Evolutionary conservation across 2,797 vertebrate species (phyloP), one percentile per base, ranked within the genome.

Genomic region (Halcyon chelicuti): DNA sequence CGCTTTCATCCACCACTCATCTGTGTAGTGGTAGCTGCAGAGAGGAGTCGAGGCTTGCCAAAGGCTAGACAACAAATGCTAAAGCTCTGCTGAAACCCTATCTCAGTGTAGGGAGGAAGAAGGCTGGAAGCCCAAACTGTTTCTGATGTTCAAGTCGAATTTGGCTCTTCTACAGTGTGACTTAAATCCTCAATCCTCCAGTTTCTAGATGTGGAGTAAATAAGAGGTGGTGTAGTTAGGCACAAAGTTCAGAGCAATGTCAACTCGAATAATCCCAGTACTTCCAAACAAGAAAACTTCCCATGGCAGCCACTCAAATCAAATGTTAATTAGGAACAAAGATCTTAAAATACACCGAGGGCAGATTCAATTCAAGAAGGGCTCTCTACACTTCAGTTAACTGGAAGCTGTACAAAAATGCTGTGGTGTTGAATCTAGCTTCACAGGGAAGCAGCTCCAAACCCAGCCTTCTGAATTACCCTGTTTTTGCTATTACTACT

Each of bases 261-360:
- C 44, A 37, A 47, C 35, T 86, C 86, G 85, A 72, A 81, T 75
- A 61, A 29, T 78, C 66, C 66, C 4, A 37, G 14, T 72, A 61
- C 13, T 88, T 94, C 54, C 65, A 90, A 71, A 94, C 25, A 71
- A 80, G 60, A 90, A 90, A 55, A 22, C 28, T 58, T 93, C 83
- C 42, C 25, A 26, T 20, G 60, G 39, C 46, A 55, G 55, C 14
- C 19, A 9, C 39, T 92, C 51, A 65, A 68, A 55, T 1, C 2
- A 17, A 62, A 74, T 1, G 4, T 28, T 90, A 86, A 86, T 84
- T 78, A 81, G 57, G 75, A 95, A 75, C 20, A 84, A 84, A 81
- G 72, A 55, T 42, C 66, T 55, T 72, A 68, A 78, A 88, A 88
- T 42, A 47, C 26, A 54, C n/a, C 0, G 1, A 65, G 22, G 55